Evolutionary conservation across 2,113 vertebrate genomes (phyloP).

Genomic region (Daphoenositta chrysoptera): DNA sequence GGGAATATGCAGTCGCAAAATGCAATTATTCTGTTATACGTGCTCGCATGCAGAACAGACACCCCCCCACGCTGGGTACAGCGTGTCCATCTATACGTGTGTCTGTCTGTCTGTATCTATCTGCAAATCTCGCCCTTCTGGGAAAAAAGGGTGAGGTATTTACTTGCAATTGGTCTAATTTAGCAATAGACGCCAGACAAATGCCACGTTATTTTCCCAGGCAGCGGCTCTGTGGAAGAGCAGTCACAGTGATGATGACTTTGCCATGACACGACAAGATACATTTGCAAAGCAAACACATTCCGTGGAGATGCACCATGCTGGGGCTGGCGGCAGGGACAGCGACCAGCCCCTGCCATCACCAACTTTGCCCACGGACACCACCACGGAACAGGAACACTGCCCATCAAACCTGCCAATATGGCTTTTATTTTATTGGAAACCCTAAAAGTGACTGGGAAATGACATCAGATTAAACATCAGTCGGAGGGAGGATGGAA

Average conservation of each 20-base stretch:
- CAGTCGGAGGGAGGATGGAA: slow-evolving; percentile 13
- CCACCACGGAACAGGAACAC: neutral
- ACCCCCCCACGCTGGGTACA: neutral
- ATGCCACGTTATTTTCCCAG: neutral
- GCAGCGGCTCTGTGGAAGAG: neutral
- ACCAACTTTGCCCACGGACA: slow-evolving; percentile 19
- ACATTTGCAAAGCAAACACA: neutral
- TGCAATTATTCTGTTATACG: neutral
- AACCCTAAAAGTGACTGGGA: neutral
- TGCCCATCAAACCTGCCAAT: neutral
- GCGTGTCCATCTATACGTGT: fast-evolving
- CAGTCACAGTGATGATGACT: neutral
- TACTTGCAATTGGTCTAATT: neutral
- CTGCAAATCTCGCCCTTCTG: neutral
- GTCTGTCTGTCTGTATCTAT: fast-evolving
- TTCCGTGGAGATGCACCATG: neutral
- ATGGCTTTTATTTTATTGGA: neutral
- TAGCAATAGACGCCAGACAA: neutral
- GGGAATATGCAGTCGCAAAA: neutral
- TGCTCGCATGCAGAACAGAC: neutral
- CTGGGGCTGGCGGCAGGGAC: neutral
- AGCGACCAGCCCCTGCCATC: neutral
- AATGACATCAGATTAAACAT: slow-evolving; percentile 51
- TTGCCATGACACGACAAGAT: neutral
- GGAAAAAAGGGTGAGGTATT: neutral